Conservation (phyloP, 2,113 vertebrate species). For the Onychorhynchus coronatus region DNA sequence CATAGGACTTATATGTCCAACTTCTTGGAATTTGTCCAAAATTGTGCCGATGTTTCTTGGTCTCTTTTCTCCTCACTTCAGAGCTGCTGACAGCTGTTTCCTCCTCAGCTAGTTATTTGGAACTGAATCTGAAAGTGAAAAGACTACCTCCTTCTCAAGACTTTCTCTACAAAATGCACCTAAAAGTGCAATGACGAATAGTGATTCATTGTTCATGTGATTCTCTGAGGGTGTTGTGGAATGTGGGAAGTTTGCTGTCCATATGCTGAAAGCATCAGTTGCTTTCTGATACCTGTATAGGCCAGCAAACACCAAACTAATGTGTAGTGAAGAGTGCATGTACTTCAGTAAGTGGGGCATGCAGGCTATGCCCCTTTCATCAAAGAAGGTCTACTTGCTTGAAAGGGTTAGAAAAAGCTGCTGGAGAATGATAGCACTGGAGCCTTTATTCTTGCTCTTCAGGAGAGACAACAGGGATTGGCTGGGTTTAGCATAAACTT, state of each 20-base stretch:
- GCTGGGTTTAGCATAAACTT: not conserved
- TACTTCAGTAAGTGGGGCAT: not conserved
- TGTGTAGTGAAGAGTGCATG: fast-evolving
- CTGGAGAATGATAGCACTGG: not conserved
- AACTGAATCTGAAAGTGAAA: not conserved
- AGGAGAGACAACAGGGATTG: not conserved
- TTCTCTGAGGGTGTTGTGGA: not conserved
- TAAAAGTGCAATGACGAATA: not conserved
- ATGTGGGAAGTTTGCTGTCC: not conserved
- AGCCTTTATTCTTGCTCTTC: not conserved
- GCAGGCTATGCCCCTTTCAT: not conserved
- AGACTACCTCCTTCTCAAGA: not conserved
- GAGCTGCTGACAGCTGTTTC: not conserved
- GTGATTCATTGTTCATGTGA: not conserved
- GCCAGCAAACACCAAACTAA: not conserved
- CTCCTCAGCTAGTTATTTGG: not conserved
- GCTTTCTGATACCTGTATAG: not conserved
- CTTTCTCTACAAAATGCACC: not conserved
- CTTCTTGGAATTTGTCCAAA: not conserved
- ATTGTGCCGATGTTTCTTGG: not conserved
- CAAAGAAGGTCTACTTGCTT: not conserved
- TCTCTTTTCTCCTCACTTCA: not conserved
- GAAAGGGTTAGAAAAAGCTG: not conserved
- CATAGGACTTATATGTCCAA: not conserved
- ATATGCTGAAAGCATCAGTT: not conserved